Conservation (phyloP, 2,797 vertebrate species). For the Yasuhikotakia modesta region DNA sequence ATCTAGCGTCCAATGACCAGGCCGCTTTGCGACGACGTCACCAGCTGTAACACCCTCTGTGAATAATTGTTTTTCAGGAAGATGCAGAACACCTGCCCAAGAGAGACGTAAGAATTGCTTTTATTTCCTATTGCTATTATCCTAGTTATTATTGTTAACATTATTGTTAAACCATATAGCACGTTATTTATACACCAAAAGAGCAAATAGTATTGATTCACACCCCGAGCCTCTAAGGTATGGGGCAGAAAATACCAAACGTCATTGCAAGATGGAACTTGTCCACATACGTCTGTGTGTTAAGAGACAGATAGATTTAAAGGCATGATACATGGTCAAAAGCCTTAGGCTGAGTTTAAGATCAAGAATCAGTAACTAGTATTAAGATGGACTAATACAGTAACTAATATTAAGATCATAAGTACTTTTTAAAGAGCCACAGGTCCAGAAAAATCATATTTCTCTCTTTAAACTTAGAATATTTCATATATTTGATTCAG, state of each 20-base stretch:
- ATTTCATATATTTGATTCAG: not conserved
- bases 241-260: conserved; percentile 49
- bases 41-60: not conserved
- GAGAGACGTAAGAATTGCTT: conserved; percentile 75
- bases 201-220: not conserved
- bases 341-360: conserved; percentile 34
- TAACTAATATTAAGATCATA: not conserved
- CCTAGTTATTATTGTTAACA: too few species aligned
- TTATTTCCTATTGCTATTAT: not conserved
- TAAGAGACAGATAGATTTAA: conserved; percentile 10
- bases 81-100: conserved; percentile 72
- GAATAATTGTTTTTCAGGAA: conserved; percentile 72
- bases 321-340: conserved; percentile 1
- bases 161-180: not conserved
- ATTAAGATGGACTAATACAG: conserved; percentile 9
- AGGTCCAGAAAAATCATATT: not conserved
- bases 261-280: conserved; percentile 64
- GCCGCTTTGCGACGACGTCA: not conserved
- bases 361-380: conserved; percentile 13
- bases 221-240: conserved; percentile 13
- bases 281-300: conserved; percentile 35
- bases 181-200: not conserved
- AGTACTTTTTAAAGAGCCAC: not conserved
- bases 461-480: not conserved
- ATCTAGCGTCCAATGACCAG: conserved; percentile 60